Conservation (phyloP, 2,888 invertebrate genomes). For the Aplocera efformata region DNA sequence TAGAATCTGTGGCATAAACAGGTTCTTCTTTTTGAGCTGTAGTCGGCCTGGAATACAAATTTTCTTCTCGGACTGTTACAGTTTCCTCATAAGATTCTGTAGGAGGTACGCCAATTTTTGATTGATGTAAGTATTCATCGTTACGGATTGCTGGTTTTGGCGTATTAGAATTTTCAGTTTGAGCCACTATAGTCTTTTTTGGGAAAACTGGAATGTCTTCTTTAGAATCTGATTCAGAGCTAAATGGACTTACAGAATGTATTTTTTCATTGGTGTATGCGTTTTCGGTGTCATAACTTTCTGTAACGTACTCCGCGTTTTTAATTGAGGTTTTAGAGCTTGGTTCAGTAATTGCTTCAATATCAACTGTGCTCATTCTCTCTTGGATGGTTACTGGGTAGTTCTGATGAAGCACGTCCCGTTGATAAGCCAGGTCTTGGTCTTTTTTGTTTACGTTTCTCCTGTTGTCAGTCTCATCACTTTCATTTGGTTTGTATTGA, state of each 20-base stretch:
- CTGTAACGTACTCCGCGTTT: conserved; percentile 41
- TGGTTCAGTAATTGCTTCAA: conserved; percentile 71
- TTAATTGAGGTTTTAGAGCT: conserved; percentile 44
- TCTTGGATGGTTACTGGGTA: conserved; percentile 81
- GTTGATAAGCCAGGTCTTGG: conserved; percentile 80
- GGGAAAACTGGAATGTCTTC: conserved; percentile 36
- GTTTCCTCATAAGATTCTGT: conserved; percentile 48
- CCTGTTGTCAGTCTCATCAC: conserved; percentile 55
- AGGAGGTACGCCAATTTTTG: conserved; percentile 51
- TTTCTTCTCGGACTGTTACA: conserved; percentile 44
- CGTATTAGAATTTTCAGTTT: conserved; percentile 49
- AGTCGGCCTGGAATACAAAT: conserved; percentile 42
- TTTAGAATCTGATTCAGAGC: conserved; percentile 39
- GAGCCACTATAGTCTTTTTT: conserved; percentile 37
- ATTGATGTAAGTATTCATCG: conserved; percentile 50
- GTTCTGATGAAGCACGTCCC: conserved; percentile 83
- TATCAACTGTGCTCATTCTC: conserved; percentile 67
- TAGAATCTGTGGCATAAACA: conserved; percentile 45
- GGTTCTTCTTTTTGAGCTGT: conserved; percentile 44
- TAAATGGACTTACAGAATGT: conserved; percentile 49
- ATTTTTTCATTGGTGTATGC: conserved; percentile 66
- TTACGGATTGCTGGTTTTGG: conserved; percentile 44
- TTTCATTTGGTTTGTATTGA: conserved; percentile 71
- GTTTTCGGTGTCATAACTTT: conserved; percentile 61
- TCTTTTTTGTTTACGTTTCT: conserved; percentile 48